Base-by-base conservation (phyloP, 2,113 vertebrate genomes). In the Sitta europaea region DNA sequence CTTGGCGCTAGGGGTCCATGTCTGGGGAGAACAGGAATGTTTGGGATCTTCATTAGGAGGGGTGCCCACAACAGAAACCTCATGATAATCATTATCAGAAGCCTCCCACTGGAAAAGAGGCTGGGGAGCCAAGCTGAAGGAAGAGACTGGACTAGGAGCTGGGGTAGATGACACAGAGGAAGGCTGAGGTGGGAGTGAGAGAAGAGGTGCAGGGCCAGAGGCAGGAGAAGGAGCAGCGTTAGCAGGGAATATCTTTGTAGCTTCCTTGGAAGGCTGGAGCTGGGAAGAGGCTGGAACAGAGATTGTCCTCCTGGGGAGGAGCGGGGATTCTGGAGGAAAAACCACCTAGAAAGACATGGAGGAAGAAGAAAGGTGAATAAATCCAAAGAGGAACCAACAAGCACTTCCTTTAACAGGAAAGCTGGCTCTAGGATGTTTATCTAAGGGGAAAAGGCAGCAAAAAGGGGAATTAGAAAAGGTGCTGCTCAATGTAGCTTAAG, bases 311-410 rank as follows among this genome's bases (percentile, higher is more conserved):
- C 99, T 98, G 76, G 98, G 95, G 47, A 98, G 98, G 61, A 98
- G 92, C 1, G 98, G 99, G 57, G 99, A 99, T 92, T 98, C 98
- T 22, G 98, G 98, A 97, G 98, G 98, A 77, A 99, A 98, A 96
- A 99, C 95, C 74, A 99, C 98, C 99, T 99, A 97, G 97, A 97
- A 94, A 97, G 97, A 97, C 86, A 96, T 0, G 1, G 96, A 97
- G 94, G 86, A 96, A 94, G 92, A 95, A 97, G 55, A 97, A 81
- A 94, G 13, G 76, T 93, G 91, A 97, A 86, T 71, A 90, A 85
- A 82, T 63, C 54, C 78, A 55, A 89, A 90, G 57, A 42, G 36
- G 78, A 86, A 72, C 33, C 14, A 72, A 88, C 21, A 86, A 80
- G 47, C 42, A 57, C 82, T 77, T 88, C 72, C 63, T 83, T 66